These are phyloP conservation scores for Thalpophila matura DNA, from an alignment of 2,888 invertebrate species.

Conservation along the genomic window DNA sequence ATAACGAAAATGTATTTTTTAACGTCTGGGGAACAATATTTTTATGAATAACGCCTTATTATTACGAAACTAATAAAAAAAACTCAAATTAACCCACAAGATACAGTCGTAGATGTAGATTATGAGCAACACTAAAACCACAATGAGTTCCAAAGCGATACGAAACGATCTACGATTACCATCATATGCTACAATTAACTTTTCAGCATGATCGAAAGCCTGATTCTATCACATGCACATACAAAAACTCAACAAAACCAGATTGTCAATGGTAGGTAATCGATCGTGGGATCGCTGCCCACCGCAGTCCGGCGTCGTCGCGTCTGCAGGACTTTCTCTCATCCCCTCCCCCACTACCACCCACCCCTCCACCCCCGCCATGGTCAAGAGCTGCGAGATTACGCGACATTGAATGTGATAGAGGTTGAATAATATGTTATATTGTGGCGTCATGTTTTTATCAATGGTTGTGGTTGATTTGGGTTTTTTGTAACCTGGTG, in stretches of 20 bases:
- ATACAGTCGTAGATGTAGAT: background rate
- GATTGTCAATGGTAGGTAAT: conserved; percentile 32
- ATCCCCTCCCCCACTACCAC: background rate
- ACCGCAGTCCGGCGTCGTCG: conserved; percentile 55
- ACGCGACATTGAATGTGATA: conserved; percentile 63
- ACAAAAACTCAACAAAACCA: conserved; percentile 17
- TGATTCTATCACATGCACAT: background rate
- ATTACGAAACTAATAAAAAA: too few species aligned
- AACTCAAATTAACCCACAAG: background rate
- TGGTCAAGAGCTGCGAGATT: conserved; percentile 53
- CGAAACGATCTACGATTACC: background rate
- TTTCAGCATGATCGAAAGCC: background rate
- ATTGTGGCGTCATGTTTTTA: conserved; percentile 36
- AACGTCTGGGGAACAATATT: too few species aligned
- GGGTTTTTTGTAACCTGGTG: conserved; percentile 12
- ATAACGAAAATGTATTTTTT: too few species aligned
- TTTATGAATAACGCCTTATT: too few species aligned
- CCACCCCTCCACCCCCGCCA: conserved; percentile 12
- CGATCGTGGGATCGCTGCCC: conserved; percentile 34
- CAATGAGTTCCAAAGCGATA: background rate
- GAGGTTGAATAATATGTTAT: conserved; percentile 64
- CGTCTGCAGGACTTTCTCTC: conserved; percentile 69
- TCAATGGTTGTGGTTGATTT: conserved; percentile 29
- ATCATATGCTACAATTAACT: background rate
- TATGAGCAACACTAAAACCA: background rate